Percentiles rank a stretch among this genome's conserved stretches.
These are phyloP conservation scores for Dynastes hyllus DNA, from an alignment of 2,888 invertebrate species.

Conservation along the genomic window DNA sequence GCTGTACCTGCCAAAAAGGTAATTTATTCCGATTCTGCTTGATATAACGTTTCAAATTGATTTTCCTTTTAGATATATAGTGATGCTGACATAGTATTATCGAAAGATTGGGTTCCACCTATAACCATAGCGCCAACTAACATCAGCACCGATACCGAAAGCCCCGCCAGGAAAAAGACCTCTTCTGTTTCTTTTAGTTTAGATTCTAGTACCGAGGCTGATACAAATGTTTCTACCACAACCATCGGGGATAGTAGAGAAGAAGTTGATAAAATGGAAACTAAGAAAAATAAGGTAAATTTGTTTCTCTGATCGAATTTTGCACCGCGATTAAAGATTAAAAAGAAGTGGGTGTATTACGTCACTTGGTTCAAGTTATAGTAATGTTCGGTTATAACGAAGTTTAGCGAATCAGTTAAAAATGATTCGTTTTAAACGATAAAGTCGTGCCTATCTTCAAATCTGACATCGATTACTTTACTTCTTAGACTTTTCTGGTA, in stretches of 20 bases:
- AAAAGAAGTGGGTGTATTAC: too few species aligned
- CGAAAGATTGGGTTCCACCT: constrained; percentile 91
- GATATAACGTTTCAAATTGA: background rate
- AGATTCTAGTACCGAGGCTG: constrained; percentile 75
- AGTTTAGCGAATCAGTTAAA: too few species aligned
- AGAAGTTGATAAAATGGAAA: constrained; percentile 75
- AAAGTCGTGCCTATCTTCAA: too few species aligned
- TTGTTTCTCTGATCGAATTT: background rate
- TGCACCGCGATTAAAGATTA: too few species aligned
- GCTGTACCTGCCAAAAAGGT: constrained; percentile 78
- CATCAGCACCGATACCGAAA: constrained; percentile 73
- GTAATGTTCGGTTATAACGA: too few species aligned
- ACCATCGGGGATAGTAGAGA: constrained; percentile 71
- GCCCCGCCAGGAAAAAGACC: constrained; percentile 79
- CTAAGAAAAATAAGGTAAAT: constrained; percentile 83
- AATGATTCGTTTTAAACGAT: too few species aligned
- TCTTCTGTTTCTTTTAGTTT: constrained; percentile 83
- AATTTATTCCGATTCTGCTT: constrained; percentile 38
- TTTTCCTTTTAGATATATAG: constrained; percentile 78
- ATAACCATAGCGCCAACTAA: constrained; percentile 83
- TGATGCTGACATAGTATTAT: constrained; percentile 90
- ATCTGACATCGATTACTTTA: too few species aligned
- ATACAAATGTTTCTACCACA: constrained; percentile 68
- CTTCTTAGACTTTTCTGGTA: too few species aligned
- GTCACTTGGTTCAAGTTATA: too few species aligned